Base-by-base conservation (phyloP, 2,113 vertebrate species). In the Myodes glareolus region DNA sequence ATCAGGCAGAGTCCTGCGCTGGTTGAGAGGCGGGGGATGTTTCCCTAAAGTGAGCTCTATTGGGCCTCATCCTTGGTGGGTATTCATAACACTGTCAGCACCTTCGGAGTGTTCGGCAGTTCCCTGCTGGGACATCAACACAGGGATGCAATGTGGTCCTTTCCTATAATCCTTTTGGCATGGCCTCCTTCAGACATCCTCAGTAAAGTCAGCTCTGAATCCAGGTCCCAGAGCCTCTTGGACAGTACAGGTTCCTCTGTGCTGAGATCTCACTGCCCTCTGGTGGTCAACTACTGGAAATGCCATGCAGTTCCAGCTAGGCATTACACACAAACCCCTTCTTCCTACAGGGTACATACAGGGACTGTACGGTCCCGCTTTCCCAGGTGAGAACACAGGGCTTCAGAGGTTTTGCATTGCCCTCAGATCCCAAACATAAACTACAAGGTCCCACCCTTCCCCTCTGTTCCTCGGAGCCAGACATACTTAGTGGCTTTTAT, bases 201-300 rank as follows among this genome's bases (percentile, higher is more conserved):
- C 42, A 76, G 47, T 87, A 8, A 87, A 65, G 73, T 1, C 42
- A 89, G 45, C 27, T 88, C 58, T 27, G 31, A 39, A 3, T 77
- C 63, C 42, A 45, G 90, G n/a, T 39, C 17, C 73, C 39, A 45
- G 88, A 4, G 39, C 33, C 50, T 76, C 63, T 58, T 3, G 52
- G 52, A 36, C 42, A 76, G 52, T 63, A 47, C 47, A n/a, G 65
- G 58, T 82, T 45, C 81, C 7, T 55, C 50, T 45, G 42, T 13
- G 45, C 75, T 47, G 65, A 61, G 84, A 80, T 29, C 67, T 84
- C 90, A 93, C 92, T 88, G 96, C 95, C 97, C 95, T 92, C 98
- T 97, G 85, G 94, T 87, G 97, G 97, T 25, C 58, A 94, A 7
- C 2, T 13, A 3, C 17, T 33, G 36, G 47, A 93, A 96, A 5